Conservation (phyloP, 2,113 vertebrate genomes). For the Pteropus alecto region DNA sequence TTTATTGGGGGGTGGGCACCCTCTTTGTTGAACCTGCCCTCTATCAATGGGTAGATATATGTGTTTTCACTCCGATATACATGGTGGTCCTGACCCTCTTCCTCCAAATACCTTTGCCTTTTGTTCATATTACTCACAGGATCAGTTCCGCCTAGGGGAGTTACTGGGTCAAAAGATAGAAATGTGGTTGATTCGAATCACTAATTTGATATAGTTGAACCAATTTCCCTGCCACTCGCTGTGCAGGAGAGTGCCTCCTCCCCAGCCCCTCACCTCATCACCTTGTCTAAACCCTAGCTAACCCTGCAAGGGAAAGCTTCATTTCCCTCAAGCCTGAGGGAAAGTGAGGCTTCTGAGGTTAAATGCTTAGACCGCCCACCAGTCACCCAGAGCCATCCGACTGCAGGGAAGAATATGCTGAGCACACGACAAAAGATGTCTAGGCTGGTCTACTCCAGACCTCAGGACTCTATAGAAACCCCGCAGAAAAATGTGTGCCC, state of each 20-base stretch:
- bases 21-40: background rate
- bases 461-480: background rate
- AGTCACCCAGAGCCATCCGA: too few relatives aligned
- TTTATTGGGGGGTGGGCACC: background rate
- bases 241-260: background rate
- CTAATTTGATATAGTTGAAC: background rate
- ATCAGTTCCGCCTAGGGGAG: background rate
- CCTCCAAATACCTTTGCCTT: background rate
- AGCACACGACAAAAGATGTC: background rate
- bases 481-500: background rate
- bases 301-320: background rate
- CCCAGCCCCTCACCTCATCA: too few relatives aligned
- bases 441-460: background rate
- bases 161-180: background rate
- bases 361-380: background rate
- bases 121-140: background rate
- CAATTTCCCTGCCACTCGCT: background rate
- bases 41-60: accelerated
- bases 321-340: background rate
- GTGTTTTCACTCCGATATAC: accelerated
- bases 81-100: background rate
- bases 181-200: background rate
- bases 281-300: too few relatives aligned
- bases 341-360: background rate
- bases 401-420: background rate